Conservation (phyloP, 2,113 vertebrate genomes). For the Colaptes auratus region DNA sequence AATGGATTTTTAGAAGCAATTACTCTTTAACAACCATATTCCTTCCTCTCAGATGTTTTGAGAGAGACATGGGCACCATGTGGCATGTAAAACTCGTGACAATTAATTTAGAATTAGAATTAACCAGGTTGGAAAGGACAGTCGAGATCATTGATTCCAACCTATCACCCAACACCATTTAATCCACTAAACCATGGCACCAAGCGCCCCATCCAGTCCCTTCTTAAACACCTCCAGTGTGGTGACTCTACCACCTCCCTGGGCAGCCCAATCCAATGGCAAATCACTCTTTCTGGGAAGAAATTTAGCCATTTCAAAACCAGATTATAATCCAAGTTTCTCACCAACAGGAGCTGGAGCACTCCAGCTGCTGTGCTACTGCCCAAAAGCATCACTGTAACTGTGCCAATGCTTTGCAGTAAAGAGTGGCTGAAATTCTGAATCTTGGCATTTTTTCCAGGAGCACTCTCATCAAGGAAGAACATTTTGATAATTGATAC, state of each 20-base stretch:
- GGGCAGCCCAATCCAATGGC: no score
- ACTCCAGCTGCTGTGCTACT: background rate
- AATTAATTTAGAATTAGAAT: background rate
- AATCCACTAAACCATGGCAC: no score
- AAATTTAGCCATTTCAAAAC: background rate
- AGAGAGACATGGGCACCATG: background rate
- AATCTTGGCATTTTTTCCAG: background rate
- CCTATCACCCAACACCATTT: no score
- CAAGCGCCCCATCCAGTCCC: no score
- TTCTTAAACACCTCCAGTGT: no score
- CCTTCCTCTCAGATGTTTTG: background rate
- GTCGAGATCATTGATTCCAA: no score
- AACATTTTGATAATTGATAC: background rate
- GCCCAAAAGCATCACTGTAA: background rate
- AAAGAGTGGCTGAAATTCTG: background rate
- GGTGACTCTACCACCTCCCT: no score
- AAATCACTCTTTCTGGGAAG: no score
- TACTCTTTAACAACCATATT: background rate
- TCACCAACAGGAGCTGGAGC: background rate
- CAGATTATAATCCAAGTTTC: background rate
- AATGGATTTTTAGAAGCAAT: constrained; percentile 6
- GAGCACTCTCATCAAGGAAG: background rate
- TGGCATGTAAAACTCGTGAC: background rate
- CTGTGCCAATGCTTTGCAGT: background rate
- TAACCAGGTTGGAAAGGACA: no score